Evolutionary conservation across 2,888 invertebrate species (phyloP).

Genomic region (Melitaea athalia): DNA sequence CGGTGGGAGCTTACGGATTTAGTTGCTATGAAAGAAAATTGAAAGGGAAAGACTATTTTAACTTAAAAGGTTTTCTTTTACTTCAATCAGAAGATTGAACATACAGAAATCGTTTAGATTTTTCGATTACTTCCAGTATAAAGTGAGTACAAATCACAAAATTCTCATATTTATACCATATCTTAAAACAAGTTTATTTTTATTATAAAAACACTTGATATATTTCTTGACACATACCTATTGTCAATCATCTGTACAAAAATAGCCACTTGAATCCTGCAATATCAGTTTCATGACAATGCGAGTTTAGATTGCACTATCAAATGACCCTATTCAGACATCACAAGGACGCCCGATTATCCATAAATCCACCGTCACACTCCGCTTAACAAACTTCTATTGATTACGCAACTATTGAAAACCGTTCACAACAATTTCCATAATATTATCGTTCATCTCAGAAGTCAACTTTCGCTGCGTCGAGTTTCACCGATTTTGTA

Average conservation of each 20-base stretch:
- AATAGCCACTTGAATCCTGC: neutral
- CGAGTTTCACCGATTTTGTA: constrained; percentile 33
- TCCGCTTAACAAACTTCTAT: constrained; percentile 34
- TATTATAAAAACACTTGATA: neutral
- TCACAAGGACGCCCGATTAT: constrained; percentile 36
- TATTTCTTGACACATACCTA: no score
- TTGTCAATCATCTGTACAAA: constrained; percentile 5
- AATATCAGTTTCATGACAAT: constrained; percentile 21
- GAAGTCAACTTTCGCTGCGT: constrained; percentile 62
- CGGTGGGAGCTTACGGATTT: constrained; percentile 2
- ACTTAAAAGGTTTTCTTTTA: neutral
- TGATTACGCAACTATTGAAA: constrained; percentile 60
- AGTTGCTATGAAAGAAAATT: constrained; percentile 3
- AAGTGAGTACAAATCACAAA: neutral
- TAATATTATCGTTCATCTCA: constrained; percentile 55
- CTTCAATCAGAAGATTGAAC: neutral
- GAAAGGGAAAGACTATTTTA: neutral
- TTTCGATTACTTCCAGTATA: neutral
- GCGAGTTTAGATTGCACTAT: constrained; percentile 26
- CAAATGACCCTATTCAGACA: constrained; percentile 27
- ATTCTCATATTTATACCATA: no score
- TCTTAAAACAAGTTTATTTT: no score
- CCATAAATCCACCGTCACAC: constrained; percentile 37
- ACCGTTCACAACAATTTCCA: constrained; percentile 56
- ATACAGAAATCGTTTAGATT: neutral